Base-by-base conservation (phyloP, 2,888 invertebrate species). In the Lingula anatina region DNA sequence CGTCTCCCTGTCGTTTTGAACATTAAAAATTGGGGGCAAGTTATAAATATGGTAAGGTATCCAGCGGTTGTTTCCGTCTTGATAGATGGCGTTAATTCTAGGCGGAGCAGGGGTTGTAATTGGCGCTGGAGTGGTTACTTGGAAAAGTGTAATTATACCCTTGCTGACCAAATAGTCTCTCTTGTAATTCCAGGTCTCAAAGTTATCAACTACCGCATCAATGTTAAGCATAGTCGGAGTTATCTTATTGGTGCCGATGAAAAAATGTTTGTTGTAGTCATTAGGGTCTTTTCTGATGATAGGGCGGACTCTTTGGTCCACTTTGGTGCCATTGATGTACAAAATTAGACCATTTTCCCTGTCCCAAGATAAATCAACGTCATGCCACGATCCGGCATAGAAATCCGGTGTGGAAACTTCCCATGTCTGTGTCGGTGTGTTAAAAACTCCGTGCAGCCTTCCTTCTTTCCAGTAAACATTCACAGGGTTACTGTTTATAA, bases 401-500 rank as follows among this genome's bases (percentile, higher is more conserved):
- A 71, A 60, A 1, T 62, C 62, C 2, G 57, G 51, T 1, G 65
- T 54, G 5, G 64, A 62, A 1, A 66, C 64, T 21, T 56, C 59
- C 73, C 74, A 75, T 0, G 59, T 50, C 25, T 62, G 57, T 5
- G 57, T 57, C 0, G 60, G 47, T 4, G 70, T 71, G 35, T 68
- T 62, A n/a, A 68, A 59, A 4, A 61, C 64, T 0, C 66, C 67
- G 51, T 61, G 60, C 37, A 75, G 53, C 31, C 62, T 60, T 3
- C 66, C 66, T 46, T 71, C 60, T 20, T 62, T 51, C 56, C 72
- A 71, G 53, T 63, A 72, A 23, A 75, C 50, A 1, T 64, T 60
- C 7, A 73, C 50, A 0, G 73, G 70, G 31, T 65, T 66, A 42
- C 71, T 71, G 54, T 72, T 73, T 24, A 75, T 31, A 42, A 70